Evolutionary conservation across 1,140 invertebrate species (phyloP).

Genomic region (Uloborus diversus): DNA sequence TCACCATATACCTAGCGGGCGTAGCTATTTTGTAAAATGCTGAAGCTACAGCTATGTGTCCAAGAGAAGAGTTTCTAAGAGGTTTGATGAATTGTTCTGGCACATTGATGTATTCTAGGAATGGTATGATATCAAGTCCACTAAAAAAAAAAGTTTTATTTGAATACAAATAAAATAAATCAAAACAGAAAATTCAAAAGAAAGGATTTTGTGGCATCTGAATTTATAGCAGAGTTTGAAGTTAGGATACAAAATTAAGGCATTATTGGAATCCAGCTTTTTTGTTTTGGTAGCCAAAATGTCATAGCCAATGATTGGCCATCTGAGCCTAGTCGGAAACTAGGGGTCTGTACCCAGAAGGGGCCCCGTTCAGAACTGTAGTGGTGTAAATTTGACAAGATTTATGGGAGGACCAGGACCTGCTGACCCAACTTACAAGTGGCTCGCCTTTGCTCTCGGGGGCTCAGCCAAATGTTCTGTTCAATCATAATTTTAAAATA

Average conservation of each 20-base stretch:
- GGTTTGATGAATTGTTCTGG: conserved; percentile 79
- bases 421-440: too few relatives aligned
- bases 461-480: too few relatives aligned
- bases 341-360: too few relatives aligned
- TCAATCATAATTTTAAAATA: too few relatives aligned
- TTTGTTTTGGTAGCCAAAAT: too few relatives aligned
- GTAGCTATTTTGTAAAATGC: conserved; percentile 91
- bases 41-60: conserved; percentile 88
- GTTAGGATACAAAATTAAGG: neutral
- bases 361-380: too few relatives aligned
- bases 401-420: too few relatives aligned
- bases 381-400: too few relatives aligned
- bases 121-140: conserved; percentile 83
- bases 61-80: conserved; percentile 79
- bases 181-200: neutral
- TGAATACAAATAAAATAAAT: conserved; percentile 13
- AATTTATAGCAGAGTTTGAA: neutral
- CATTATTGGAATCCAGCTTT: too few relatives aligned
- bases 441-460: too few relatives aligned
- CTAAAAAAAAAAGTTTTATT: conserved; percentile 70
- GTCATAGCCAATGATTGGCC: too few relatives aligned
- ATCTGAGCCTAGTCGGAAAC: too few relatives aligned
- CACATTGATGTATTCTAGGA: conserved; percentile 78
- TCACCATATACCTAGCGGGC: conserved; percentile 81
- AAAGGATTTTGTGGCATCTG: neutral